Conservation (phyloP, 2,888 invertebrate species). For the Rhagophthalmus giganteus region DNA sequence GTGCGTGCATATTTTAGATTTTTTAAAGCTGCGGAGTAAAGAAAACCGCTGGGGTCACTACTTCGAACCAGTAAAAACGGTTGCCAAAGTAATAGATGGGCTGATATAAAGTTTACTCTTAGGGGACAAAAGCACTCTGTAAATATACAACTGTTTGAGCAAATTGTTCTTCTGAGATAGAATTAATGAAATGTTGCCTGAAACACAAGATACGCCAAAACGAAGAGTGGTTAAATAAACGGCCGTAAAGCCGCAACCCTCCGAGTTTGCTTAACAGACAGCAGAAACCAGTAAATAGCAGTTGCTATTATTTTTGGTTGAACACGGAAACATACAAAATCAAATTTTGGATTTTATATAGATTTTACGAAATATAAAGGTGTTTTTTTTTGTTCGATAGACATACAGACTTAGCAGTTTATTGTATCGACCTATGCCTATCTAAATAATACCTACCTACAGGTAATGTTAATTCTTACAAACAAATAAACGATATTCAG, state of each 20-base stretch:
- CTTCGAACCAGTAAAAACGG: constrained; percentile 33
- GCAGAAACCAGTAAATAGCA: constrained; percentile 7
- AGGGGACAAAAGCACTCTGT: constrained; percentile 29
- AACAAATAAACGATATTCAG: no score
- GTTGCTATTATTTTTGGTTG: constrained; percentile 8
- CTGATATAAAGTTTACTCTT: constrained; percentile 32
- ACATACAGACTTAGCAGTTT: no score
- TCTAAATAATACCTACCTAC: no score
- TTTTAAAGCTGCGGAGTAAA: constrained; percentile 34
- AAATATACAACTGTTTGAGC: constrained; percentile 26
- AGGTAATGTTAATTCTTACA: no score
- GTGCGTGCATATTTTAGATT: constrained; percentile 41
- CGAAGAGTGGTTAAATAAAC: constrained; percentile 7
- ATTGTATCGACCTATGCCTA: no score
- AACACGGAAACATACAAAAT: no score
- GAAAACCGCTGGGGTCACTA: constrained; percentile 35
- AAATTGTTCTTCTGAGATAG: constrained; percentile 14
- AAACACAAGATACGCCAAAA: constrained; percentile 8
- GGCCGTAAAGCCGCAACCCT: constrained; percentile 6
- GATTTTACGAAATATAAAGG: no score
- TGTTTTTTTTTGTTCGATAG: no score
- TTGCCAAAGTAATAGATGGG: constrained; percentile 34
- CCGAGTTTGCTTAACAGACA: constrained; percentile 9
- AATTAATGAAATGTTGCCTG: constrained; percentile 22
- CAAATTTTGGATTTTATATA: no score